Evolutionary conservation across 2,888 invertebrate species (phyloP).

Genomic region (Teinopalpus imperialis): DNA sequence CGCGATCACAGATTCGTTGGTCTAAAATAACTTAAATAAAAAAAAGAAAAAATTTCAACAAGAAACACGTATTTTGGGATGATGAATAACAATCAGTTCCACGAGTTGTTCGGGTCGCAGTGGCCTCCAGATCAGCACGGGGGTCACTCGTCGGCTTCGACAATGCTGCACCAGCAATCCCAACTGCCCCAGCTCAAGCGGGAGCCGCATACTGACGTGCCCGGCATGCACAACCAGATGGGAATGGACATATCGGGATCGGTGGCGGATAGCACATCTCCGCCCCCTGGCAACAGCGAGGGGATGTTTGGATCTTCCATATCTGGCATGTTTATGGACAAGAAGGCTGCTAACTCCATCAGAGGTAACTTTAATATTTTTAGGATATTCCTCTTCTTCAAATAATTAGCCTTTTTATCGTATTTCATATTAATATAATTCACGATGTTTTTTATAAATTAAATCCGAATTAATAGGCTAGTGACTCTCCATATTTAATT

Average conservation of each 20-base stretch:
- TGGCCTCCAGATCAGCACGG: conserved; percentile 79
- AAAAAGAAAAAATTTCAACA: conserved; percentile 24
- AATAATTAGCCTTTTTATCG: too few relatives aligned
- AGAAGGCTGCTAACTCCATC: conserved; percentile 85
- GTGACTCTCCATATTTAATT: too few relatives aligned
- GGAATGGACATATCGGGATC: conserved; percentile 64
- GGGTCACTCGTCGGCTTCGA: conserved; percentile 70
- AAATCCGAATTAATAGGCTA: too few relatives aligned
- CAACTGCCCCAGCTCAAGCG: conserved; percentile 58
- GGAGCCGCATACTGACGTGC: conserved; percentile 62
- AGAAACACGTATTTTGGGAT: conserved; percentile 35
- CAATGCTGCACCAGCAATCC: conserved; percentile 67
- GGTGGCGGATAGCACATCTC: conserved; percentile 83
- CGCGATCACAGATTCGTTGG: conserved; percentile 49
- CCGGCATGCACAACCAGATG: conserved; percentile 64
- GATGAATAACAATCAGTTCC: conserved; percentile 76
- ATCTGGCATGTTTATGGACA: conserved; percentile 79
- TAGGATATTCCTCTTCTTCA: too few relatives aligned
- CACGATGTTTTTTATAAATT: too few relatives aligned
- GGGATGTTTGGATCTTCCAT: conserved; percentile 72
- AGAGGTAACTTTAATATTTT: conserved; percentile 81
- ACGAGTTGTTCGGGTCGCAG: conserved; percentile 75
- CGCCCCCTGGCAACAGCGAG: conserved; percentile 76
- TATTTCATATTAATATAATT: too few relatives aligned
- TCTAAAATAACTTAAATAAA: conserved; percentile 58